Evolutionary conservation across 2,888 invertebrate genomes (phyloP).

Genomic region (Diadromus collaris): DNA sequence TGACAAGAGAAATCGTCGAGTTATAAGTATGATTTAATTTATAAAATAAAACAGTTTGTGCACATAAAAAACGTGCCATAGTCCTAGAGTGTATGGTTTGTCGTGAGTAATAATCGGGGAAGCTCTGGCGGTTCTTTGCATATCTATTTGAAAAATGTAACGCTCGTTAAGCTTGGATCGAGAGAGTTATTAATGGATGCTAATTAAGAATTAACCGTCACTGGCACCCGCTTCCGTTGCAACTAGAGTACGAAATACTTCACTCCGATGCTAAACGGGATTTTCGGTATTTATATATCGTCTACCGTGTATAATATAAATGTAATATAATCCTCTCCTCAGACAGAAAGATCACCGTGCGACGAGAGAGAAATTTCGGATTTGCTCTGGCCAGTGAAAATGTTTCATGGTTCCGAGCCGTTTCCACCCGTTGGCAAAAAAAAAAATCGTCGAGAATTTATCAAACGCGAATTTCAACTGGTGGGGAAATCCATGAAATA

Average conservation of each 20-base stretch:
- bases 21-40: slow-evolving; percentile 26
- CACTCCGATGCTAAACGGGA: background rate
- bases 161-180: slow-evolving; percentile 31
- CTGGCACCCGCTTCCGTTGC: slow-evolving; percentile 22
- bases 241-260: background rate
- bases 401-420: slow-evolving; percentile 13
- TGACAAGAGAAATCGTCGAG: slow-evolving; percentile 27
- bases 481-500: slow-evolving; percentile 41
- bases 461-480: slow-evolving; percentile 42
- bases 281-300: background rate
- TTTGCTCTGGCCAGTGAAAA: slow-evolving; percentile 14
- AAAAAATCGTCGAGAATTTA: slow-evolving; percentile 44
- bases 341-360: slow-evolving; percentile 17
- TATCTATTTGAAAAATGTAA: slow-evolving; percentile 37
- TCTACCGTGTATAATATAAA: background rate
- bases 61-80: background rate
- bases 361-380: slow-evolving; percentile 31
- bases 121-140: slow-evolving; percentile 4
- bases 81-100: background rate
- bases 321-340: slow-evolving; percentile 20
- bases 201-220: slow-evolving; percentile 49
- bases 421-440: background rate
- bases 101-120: slow-evolving; percentile 20
- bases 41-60: slow-evolving; percentile 5
- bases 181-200: slow-evolving; percentile 43